Percentiles rank a stretch among this genome's conserved stretches.
phyloP scores from a whole-genome alignment of 1,140 invertebrate genomes.

The Drosophila sturtevanti region DNA sequence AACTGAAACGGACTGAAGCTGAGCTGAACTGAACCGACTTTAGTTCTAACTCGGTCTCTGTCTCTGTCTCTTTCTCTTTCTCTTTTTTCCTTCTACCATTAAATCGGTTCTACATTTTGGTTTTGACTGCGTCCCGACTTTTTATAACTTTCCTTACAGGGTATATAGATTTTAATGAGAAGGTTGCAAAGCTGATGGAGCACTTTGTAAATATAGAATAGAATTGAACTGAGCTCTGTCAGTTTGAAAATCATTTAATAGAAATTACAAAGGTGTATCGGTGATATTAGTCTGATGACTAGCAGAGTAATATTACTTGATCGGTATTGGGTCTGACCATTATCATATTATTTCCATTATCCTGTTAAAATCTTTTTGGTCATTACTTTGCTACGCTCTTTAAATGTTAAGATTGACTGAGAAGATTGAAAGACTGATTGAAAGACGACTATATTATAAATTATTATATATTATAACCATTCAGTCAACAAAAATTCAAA shows the following conservation, averaged over 20 bases:
- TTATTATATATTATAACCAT: too few species aligned
- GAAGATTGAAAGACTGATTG: too few species aligned
- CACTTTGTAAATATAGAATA: neutral
- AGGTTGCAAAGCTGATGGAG: neutral
- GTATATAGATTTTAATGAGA: neutral
- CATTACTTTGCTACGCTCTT: too few species aligned
- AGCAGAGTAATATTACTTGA: too few species aligned
- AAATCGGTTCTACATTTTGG: conserved; percentile 28
- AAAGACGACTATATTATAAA: too few species aligned
- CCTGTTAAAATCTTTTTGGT: neutral
- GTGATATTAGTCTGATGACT: neutral
- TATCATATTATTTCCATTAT: too few species aligned
- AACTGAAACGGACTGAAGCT: neutral
- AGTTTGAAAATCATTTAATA: too few species aligned
- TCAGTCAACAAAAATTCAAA: too few species aligned
- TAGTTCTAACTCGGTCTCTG: conserved; percentile 1
- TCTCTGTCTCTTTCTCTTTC: neutral
- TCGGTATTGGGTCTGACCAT: too few species aligned
- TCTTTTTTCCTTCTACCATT: neutral
- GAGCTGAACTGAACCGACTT: conserved; percentile 1
- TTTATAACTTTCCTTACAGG: neutral
- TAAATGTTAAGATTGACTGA: too few species aligned
- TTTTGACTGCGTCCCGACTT: conserved; percentile 51
- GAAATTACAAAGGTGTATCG: too few species aligned
- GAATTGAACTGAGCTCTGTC: too few species aligned